Conservation (phyloP, 2,797 vertebrate genomes). For the Amblyopsis hoosieri region DNA sequence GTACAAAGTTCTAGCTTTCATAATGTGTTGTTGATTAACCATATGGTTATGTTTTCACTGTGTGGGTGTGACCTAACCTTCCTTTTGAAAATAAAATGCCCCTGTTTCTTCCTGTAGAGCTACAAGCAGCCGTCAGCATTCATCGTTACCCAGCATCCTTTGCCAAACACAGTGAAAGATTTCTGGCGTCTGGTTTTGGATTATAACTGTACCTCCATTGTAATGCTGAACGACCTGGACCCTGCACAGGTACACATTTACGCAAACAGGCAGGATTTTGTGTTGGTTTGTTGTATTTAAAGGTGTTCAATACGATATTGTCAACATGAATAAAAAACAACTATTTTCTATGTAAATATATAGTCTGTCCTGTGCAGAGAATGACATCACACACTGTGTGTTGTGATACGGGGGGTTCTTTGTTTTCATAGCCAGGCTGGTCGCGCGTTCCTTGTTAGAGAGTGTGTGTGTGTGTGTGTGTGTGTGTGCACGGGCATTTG, state of each 20-base stretch:
- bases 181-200: constrained; percentile 98
- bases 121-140: constrained; percentile 97
- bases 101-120: constrained; percentile 77
- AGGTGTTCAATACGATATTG: no score
- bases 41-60: no score
- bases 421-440: no score
- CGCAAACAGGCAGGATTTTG: not conserved
- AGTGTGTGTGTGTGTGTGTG: no score
- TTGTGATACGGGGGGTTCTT: no score
- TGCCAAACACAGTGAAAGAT: constrained; percentile 98
- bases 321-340: not conserved
- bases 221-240: constrained; percentile 97
- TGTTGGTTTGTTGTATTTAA: no score
- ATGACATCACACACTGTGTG: not conserved
- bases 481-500: no score
- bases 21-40: no score
- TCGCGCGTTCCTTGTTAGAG: no score
- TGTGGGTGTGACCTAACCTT: no score
- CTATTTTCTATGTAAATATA: not conserved
- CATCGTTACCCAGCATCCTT: constrained; percentile 96
- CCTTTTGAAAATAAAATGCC: no score
- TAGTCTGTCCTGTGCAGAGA: not conserved
- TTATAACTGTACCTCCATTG: constrained; percentile 95
- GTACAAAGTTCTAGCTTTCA: not conserved
- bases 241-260: constrained; percentile 86